These are phyloP conservation scores for Torymus tubicola DNA, from an alignment of 2,888 invertebrate genomes.

Conservation along the genomic window DNA sequence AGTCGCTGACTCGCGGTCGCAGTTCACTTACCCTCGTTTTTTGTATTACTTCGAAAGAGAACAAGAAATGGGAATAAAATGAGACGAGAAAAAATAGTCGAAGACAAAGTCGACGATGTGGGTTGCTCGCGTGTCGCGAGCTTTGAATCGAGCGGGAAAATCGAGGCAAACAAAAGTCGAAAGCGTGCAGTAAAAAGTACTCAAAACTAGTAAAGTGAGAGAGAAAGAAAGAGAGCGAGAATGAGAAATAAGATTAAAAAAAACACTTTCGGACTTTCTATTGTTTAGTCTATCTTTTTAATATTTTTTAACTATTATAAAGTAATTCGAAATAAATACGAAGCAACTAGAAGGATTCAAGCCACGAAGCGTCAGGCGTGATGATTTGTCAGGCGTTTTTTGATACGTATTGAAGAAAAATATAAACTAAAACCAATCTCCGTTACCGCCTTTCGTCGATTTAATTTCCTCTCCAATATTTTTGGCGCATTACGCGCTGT, in stretches of 20 bases:
- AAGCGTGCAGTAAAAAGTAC: neutral
- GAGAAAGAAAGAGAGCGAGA: constrained; percentile 17
- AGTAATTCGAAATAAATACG: constrained; percentile 32
- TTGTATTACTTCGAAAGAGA: constrained; percentile 6
- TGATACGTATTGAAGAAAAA: constrained; percentile 41
- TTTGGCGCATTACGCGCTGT: constrained; percentile 1
- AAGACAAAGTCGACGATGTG: neutral
- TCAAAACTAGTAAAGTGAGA: constrained; percentile 6
- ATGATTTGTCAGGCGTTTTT: constrained; percentile 41
- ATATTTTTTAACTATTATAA: constrained; percentile 51
- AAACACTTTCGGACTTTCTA: constrained; percentile 36
- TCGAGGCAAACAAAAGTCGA: neutral
- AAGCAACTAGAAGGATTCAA: constrained; percentile 46
- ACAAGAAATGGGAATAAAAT: neutral
- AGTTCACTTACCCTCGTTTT: constrained; percentile 30
- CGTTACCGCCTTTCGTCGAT: constrained; percentile 27
- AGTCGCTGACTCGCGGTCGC: constrained; percentile 14
- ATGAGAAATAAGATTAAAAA: constrained; percentile 20
- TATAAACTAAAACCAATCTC: constrained; percentile 14
- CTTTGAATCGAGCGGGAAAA: neutral
- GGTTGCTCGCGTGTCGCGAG: no score
- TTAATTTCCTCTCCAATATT: constrained; percentile 14
- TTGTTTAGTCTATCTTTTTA: constrained; percentile 48
- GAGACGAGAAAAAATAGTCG: neutral
- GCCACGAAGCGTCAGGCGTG: constrained; percentile 14